Evolutionary conservation across 2,113 vertebrate genomes (phyloP), one percentile per base, ranked within the genome.

Genomic region (Nycticorax nycticorax): DNA sequence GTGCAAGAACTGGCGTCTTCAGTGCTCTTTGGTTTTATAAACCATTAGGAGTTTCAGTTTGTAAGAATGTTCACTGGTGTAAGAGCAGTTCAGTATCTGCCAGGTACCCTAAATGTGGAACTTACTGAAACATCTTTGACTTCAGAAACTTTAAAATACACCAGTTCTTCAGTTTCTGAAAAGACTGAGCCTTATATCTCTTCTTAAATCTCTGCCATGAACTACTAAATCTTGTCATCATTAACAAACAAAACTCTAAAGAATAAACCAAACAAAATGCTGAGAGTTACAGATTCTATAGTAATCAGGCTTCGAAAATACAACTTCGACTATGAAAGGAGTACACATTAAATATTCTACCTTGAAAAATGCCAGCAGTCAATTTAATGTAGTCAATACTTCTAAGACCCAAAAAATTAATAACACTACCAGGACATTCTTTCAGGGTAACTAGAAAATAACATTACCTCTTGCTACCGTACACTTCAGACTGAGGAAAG

Each of bases 61-160:
- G 1, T 28, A 67, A 66, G 43, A 53, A 55, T 0, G 4, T 60
- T 68, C 59, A 59, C 35, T 59, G 88, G 20, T 72, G 45, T 41
- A 50, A 53, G 50, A 90, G 50, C 45, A 78, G 63, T 6, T 85
- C 81, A 56, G 56, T 32, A 60, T 8, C 57, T 60, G 57, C 20
- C 10, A 41, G 0, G 0, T 43, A n/a, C 41, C 53, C 80, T n/a
- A 79, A 79, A 19, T 27, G n/a, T 1, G 0, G 15, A 69, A 24
- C n/a, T 62, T 27, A 27, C n/a, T 33, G 52, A 85, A n/a, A 19
- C 10, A 27, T 14, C 67, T 66, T 17, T 62, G 82, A 50, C 45
- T 89, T 53, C 45, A 64, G n/a, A 72, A 73, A 32, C 63, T 67
- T 39, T n/a, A 56, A 66, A 45, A 52, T 4, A 56, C 12, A 76